Conservation (phyloP, 2,888 invertebrate species). For the Hesperia comma region DNA sequence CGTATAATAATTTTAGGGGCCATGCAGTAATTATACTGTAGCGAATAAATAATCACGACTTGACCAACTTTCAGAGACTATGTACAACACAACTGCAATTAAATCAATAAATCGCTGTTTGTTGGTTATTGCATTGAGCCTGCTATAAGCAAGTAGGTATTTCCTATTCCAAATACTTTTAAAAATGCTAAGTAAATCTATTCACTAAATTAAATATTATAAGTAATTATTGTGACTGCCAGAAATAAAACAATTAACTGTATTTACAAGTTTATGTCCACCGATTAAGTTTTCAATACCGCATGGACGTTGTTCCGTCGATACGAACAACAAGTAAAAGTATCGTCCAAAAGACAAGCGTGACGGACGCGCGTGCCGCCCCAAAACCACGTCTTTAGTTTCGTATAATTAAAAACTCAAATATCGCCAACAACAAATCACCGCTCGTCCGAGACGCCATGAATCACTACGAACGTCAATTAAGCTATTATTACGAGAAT, state of each 20-base stretch:
- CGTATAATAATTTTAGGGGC: constrained; percentile 35
- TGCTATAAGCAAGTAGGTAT: neutral
- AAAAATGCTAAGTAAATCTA: too few relatives aligned
- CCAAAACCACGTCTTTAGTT: constrained; percentile 76
- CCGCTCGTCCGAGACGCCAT: constrained; percentile 59
- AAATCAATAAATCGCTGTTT: constrained; percentile 7
- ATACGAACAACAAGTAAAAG: constrained; percentile 20
- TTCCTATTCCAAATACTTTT: too few relatives aligned
- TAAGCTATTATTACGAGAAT: constrained; percentile 70
- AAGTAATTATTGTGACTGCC: neutral
- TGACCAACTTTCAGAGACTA: constrained; percentile 22
- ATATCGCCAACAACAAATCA: constrained; percentile 79
- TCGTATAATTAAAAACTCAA: constrained; percentile 81
- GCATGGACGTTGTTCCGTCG: constrained; percentile 41
- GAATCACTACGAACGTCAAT: constrained; percentile 74
- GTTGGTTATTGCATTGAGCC: neutral
- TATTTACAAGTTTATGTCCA: neutral
- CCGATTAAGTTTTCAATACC: constrained; percentile 41
- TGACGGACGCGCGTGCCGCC: constrained; percentile 72
- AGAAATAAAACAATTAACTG: constrained; percentile 1
- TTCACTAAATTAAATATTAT: too few relatives aligned
- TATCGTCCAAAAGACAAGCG: constrained; percentile 53
- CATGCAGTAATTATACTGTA: constrained; percentile 35
- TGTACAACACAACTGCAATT: constrained; percentile 11
- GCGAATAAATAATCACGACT: constrained; percentile 34